phyloP scores from a whole-genome alignment of 2,797 vertebrate genomes.

The Melopsittacus undulatus region DNA sequence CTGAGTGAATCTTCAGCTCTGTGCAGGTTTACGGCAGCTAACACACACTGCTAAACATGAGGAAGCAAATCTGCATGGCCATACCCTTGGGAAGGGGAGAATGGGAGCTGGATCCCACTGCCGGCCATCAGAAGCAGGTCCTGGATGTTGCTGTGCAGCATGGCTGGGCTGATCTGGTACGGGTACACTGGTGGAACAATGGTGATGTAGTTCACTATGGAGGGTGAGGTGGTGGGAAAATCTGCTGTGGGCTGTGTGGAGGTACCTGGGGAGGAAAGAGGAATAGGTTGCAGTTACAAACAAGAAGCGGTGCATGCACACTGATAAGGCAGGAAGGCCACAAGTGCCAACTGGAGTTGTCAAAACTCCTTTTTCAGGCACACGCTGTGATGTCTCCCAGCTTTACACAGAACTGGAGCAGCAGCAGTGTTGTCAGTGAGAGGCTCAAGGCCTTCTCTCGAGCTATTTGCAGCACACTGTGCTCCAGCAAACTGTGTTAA shows the following conservation, averaged over 20 bases:
- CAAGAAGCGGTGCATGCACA: background rate
- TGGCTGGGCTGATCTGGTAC: slow-evolving; percentile 10
- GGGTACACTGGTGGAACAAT: slow-evolving; percentile 54
- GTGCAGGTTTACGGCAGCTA: background rate
- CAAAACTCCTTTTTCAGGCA: background rate
- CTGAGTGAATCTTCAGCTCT: background rate
- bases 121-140: slow-evolving; percentile 47
- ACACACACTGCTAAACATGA: background rate
- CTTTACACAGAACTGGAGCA: background rate
- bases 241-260: slow-evolving; percentile 58
- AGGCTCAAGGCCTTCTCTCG: background rate
- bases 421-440: background rate
- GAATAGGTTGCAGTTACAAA: background rate
- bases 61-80: background rate
- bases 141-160: background rate
- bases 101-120: slow-evolving; percentile 28
- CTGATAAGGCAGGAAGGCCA: background rate
- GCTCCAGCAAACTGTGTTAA: background rate
- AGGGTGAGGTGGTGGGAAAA: slow-evolving; percentile 56
- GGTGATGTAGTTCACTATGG: slow-evolving; percentile 45
- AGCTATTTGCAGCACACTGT: background rate
- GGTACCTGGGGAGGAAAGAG: slow-evolving; percentile 37
- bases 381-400: background rate
- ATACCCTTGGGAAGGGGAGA: slow-evolving; percentile 57
- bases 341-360: background rate